A percentile compares a stretch with the other conserved stretches of the same genome.
Conservation (phyloP, 2,888 invertebrate genomes). For the Microctonus aethiopoides region DNA sequence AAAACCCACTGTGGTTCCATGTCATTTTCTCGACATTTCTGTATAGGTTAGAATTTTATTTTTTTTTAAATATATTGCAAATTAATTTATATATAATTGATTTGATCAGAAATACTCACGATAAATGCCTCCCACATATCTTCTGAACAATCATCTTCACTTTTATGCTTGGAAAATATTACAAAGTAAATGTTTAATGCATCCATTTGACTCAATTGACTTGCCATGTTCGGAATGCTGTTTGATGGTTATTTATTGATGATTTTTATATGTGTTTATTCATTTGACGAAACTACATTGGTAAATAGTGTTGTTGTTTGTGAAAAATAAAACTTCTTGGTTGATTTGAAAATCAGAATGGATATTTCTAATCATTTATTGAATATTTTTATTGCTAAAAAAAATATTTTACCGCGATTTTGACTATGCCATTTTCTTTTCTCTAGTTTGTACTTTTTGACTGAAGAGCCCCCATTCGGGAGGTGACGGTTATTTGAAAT, state of each 20-base stretch:
- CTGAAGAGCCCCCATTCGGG: too few relatives aligned
- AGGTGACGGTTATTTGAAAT: too few relatives aligned
- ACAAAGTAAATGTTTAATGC: conserved; percentile 68
- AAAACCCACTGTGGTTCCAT: conserved; percentile 75
- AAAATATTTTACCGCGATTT: background rate
- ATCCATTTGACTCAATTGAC: conserved; percentile 47
- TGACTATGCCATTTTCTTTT: too few relatives aligned
- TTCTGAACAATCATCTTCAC: conserved; percentile 71
- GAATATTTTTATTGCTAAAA: too few relatives aligned
- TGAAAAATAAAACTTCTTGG: too few relatives aligned
- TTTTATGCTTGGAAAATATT: conserved; percentile 68
- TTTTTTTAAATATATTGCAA: conserved; percentile 63
- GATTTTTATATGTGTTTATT: too few relatives aligned
- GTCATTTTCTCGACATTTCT: conserved; percentile 74
- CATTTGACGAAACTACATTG: too few relatives aligned
- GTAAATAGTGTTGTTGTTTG: too few relatives aligned
- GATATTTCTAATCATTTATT: too few relatives aligned
- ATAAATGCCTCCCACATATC: conserved; percentile 74
- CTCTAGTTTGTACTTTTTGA: too few relatives aligned
- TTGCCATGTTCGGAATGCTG: conserved; percentile 38
- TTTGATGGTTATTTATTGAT: too few relatives aligned
- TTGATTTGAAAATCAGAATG: too few relatives aligned
- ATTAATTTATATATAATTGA: background rate
- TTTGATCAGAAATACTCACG: conserved; percentile 64
- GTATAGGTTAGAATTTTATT: conserved; percentile 35